Evolutionary conservation across 92 coral and sea anemone species (phyloP).

Genomic region (Palythoa grandiflora): DNA sequence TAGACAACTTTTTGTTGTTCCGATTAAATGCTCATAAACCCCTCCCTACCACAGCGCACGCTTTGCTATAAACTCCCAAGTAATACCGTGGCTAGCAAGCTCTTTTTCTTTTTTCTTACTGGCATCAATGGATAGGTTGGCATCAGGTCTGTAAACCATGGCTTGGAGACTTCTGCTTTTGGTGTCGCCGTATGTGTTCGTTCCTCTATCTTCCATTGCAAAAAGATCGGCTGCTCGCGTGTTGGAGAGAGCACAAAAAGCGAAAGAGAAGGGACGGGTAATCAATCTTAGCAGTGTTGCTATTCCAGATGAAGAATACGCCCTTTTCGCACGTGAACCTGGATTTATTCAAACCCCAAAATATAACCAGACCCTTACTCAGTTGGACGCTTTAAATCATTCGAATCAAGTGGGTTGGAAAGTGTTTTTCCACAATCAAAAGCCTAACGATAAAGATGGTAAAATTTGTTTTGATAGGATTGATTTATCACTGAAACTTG

Average conservation of each 20-base stretch:
- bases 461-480: background rate
- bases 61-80: too few species aligned
- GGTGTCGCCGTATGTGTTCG: too few species aligned
- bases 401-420: conserved; percentile 38
- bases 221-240: conserved; percentile 10
- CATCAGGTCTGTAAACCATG: too few species aligned
- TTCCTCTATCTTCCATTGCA: background rate
- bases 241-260: background rate
- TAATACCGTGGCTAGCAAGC: too few species aligned
- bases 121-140: too few species aligned
- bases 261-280: background rate
- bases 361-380: conserved; percentile 1
- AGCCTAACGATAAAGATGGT: background rate
- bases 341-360: conserved; percentile 21
- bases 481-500: background rate
- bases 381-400: conserved; percentile 25
- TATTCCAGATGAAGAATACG: conserved; percentile 22
- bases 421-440: conserved; percentile 19
- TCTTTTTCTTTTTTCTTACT: too few species aligned
- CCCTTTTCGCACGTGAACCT: background rate
- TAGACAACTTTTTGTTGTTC: too few species aligned
- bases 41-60: too few species aligned
- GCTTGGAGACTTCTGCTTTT: too few species aligned
- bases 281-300: conserved; percentile 19
- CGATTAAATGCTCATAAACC: too few species aligned